Evolutionary conservation across 1,140 invertebrate genomes (phyloP), one percentile per base, ranked within the genome.

Genomic region (Cyclargus thomasi): DNA sequence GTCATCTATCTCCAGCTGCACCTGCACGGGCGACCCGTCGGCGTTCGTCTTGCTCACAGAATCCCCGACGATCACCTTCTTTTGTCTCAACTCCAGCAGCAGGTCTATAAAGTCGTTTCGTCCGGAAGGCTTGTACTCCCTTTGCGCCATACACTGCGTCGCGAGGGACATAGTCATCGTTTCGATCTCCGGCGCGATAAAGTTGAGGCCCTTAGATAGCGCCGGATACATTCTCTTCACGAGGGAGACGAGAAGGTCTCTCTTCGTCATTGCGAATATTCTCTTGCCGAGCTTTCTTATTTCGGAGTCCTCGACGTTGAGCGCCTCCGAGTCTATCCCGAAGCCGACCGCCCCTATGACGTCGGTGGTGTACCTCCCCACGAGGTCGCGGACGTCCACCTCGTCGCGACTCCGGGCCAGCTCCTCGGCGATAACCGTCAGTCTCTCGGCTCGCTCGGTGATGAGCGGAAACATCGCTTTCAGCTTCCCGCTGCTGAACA

Each of bases 71-170:
- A 82, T 74, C 6, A 63, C 59, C 23, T 83, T 76, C 53, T 86
- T 77, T 3, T 81, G 83, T 69, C 88, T 91, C 62, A 92, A 75
- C 16, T 91, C 88, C 35, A 93, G 85, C 18, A 94, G 59, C 63
- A 92, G 75, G 75, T 93, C 92, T 8, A 92, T 82, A 17, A 93
- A 90, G 74, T 93, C 92, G 65, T 91, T 85, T 65, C 91, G 78
- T 23, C 81, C 83, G 1, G 75, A 77, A 1, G 76, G 73, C 64
- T 72, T 70, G 36, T 69, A 72, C 36, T 74, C 78, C 65, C 73
- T 75, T 21, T 72, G 67, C 18, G 64, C 70, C 53, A 47, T 47
- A 16, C 10, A 11, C 10, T 47, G 39, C 10, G 14, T 47, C 0
- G 39, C 39, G 2, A 47, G 10, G 11, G 39, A 11, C 14, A 11